These are phyloP conservation scores for Macheiramphus alcinus DNA, from an alignment of 2,113 vertebrate species.

Conservation along the genomic window DNA sequence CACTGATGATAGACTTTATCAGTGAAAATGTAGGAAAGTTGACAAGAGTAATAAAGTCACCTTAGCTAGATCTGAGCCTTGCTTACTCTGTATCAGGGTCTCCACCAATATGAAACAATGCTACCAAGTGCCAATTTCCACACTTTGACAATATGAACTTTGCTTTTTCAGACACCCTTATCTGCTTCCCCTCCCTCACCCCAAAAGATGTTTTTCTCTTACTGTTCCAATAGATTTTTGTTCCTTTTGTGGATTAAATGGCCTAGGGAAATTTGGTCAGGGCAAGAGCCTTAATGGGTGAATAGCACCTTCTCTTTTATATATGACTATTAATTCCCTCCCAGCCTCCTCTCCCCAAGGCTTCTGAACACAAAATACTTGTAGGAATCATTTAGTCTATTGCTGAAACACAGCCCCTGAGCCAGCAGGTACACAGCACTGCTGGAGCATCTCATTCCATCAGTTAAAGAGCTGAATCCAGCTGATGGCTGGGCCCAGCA, in stretches of 20 bases:
- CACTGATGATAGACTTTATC: neutral
- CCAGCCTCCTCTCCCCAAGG: neutral
- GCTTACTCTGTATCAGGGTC: neutral
- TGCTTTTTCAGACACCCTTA: neutral
- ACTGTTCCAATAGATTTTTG: neutral
- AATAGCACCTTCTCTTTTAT: neutral
- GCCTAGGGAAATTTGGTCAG: neutral
- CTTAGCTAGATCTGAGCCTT: neutral
- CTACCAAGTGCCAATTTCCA: neutral
- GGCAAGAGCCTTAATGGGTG: neutral
- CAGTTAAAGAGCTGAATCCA: neutral
- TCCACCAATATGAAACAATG: neutral
- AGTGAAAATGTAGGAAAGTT: neutral
- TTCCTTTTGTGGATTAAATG: neutral
- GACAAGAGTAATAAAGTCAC: neutral
- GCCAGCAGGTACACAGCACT: neutral
- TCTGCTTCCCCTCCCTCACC: neutral
- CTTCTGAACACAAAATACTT: neutral
- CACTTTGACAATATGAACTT: neutral
- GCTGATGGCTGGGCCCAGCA: neutral
- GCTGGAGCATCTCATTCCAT: neutral
- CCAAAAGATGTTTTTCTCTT: neutral
- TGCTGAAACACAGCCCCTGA: neutral
- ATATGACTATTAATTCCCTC: neutral
- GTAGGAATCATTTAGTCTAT: neutral